Evolutionary conservation across 2,888 invertebrate species (phyloP).

Genomic region (Lymantria monacha): DNA sequence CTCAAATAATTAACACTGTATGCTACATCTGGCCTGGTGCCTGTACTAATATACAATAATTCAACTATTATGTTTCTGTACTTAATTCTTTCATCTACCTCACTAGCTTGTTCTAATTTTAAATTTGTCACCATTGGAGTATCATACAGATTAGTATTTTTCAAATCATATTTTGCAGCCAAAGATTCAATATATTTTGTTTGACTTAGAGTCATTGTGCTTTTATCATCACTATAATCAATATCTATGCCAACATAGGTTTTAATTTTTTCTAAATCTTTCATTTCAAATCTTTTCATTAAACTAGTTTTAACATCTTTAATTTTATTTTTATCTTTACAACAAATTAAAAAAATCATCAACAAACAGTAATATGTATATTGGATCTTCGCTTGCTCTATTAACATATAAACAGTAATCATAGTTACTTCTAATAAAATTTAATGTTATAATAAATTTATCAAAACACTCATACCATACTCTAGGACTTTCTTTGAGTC

Average conservation of each 20-base stretch:
- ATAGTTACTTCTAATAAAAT: not conserved
- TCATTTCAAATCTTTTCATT: constrained; percentile 26
- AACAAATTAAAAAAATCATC: constrained; percentile 36
- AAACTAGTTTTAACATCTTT: constrained; percentile 24
- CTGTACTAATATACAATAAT: constrained; percentile 40
- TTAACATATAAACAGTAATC: too few species aligned
- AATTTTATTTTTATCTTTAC: constrained; percentile 11
- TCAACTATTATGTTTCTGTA: constrained; percentile 38
- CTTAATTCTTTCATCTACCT: constrained; percentile 25
- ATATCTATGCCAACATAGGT: constrained; percentile 45
- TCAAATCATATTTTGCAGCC: constrained; percentile 25
- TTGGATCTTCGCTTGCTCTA: too few species aligned
- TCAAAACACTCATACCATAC: not conserved
- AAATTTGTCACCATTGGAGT: constrained; percentile 31
- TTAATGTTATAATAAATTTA: not conserved
- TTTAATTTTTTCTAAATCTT: constrained; percentile 37
- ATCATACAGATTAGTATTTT: constrained; percentile 34
- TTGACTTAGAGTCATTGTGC: constrained; percentile 10
- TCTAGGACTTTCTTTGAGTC: too few species aligned
- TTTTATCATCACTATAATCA: constrained; percentile 20
- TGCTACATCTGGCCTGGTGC: constrained; percentile 41
- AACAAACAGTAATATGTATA: constrained; percentile 17
- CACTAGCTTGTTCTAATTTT: constrained; percentile 20
- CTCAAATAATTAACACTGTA: constrained; percentile 47
- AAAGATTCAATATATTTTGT: constrained; percentile 30